phyloP scores from a whole-genome alignment of 2,888 invertebrate genomes.

The Aphodius granarius region DNA sequence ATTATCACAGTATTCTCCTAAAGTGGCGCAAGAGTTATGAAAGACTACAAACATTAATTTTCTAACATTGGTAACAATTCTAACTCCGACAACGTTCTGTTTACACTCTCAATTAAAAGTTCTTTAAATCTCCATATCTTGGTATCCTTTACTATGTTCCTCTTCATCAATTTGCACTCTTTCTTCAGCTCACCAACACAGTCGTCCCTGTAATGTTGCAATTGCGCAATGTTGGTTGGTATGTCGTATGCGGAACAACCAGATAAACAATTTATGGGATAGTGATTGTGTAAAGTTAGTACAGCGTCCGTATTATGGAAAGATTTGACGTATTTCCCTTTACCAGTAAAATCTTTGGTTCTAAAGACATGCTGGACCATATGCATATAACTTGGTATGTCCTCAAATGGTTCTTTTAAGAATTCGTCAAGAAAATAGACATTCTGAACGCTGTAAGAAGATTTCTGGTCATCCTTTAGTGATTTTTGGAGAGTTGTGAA shows the following conservation, averaged over 20 bases:
- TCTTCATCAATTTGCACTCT: slow-evolving; percentile 74
- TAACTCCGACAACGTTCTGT: slow-evolving; percentile 49
- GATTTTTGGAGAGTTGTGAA: slow-evolving; percentile 71
- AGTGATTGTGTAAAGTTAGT: slow-evolving; percentile 84
- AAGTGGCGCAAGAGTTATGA: no score
- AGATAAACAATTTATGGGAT: slow-evolving; percentile 71
- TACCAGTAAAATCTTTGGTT: slow-evolving; percentile 83
- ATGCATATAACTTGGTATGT: slow-evolving; percentile 76
- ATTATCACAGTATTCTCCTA: no score
- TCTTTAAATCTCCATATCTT: slow-evolving; percentile 88
- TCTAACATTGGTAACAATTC: slow-evolving; percentile 61
- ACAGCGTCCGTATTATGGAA: slow-evolving; percentile 86
- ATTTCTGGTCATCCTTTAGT: slow-evolving; percentile 65
- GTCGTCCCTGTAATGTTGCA: slow-evolving; percentile 89
- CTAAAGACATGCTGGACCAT: slow-evolving; percentile 87
- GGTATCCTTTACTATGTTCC: slow-evolving; percentile 79
- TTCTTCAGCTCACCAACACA: slow-evolving; percentile 80
- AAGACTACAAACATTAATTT: no score
- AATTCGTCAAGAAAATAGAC: slow-evolving; percentile 91
- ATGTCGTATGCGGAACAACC: slow-evolving; percentile 79
- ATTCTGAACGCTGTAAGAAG: slow-evolving; percentile 60
- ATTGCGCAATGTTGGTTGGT: slow-evolving; percentile 74
- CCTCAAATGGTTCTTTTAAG: slow-evolving; percentile 77
- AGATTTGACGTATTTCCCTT: slow-evolving; percentile 86
- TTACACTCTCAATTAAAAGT: slow-evolving; percentile 69